Percentiles rank a stretch among this genome's conserved stretches.
phyloP scores from a whole-genome alignment of 2,888 invertebrate species.

The Tinea semifulvella region DNA sequence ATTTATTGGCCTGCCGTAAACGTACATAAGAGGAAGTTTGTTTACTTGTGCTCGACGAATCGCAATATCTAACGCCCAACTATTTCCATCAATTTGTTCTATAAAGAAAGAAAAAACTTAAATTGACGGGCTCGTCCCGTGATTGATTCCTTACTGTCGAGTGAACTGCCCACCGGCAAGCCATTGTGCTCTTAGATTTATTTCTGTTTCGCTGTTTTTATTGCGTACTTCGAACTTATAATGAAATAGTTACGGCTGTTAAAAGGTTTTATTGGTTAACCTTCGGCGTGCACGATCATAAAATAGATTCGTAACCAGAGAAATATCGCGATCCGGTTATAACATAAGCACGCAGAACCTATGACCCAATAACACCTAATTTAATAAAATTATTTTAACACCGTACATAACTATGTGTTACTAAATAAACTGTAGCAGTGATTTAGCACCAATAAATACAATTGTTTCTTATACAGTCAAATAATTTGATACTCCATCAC shows the following conservation, averaged over 20 bases:
- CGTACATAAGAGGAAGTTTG: conserved; percentile 44
- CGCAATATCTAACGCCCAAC: conserved; percentile 49
- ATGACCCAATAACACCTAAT: conserved; percentile 22
- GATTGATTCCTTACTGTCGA: conserved; percentile 45
- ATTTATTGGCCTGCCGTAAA: conserved; percentile 51
- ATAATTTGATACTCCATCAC: no score
- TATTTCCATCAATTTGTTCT: conserved; percentile 52
- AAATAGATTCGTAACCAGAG: conserved; percentile 64
- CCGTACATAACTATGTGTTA: no score
- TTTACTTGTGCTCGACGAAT: conserved; percentile 38
- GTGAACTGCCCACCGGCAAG: conserved; percentile 22
- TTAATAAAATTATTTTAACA: no score
- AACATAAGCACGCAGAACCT: conserved; percentile 59
- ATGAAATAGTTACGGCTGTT: conserved; percentile 66
- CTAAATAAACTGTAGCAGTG: no score
- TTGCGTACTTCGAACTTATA: conserved; percentile 64
- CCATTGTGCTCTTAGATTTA: conserved; percentile 57
- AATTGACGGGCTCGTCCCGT: conserved; percentile 40
- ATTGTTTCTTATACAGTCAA: no score
- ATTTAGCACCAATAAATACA: no score
- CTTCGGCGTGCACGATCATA: conserved; percentile 61
- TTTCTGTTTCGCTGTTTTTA: conserved; percentile 61
- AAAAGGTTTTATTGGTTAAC: conserved; percentile 67
- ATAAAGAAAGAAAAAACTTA: conserved; percentile 52
- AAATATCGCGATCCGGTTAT: conserved; percentile 56